A percentile compares a stretch with the other conserved stretches of the same genome.
phyloP scores from a whole-genome alignment of 2,797 vertebrate species.

The Erethizon dorsatum region DNA sequence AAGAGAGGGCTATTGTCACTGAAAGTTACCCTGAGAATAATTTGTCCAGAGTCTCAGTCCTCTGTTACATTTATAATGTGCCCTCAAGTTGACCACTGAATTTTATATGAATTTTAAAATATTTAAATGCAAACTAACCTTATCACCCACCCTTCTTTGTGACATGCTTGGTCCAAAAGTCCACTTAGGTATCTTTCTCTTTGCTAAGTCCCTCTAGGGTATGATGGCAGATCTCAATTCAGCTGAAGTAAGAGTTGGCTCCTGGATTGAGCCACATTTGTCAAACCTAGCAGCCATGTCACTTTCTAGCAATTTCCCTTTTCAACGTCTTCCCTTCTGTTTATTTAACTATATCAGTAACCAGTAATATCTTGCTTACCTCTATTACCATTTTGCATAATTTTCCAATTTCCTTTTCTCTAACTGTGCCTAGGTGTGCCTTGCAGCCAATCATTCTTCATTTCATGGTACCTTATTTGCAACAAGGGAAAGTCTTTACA shows the following conservation, averaged over 20 bases:
- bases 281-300: background rate
- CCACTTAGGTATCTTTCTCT: background rate
- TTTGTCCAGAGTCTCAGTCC: background rate
- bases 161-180: background rate
- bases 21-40: background rate
- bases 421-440: conserved; percentile 30
- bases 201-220: background rate
- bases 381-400: conserved; percentile 45
- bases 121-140: background rate
- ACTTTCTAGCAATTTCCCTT: conserved; percentile 4
- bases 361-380: conserved; percentile 33
- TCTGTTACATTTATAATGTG: background rate
- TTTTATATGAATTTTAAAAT: background rate
- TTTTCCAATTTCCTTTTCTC: conserved; percentile 52
- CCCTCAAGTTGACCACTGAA: background rate
- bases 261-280: background rate
- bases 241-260: background rate
- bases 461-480: conserved; percentile 39
- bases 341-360: conserved; percentile 4
- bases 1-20: background rate
- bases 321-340: background rate
- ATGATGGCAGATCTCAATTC: background rate
- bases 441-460: conserved; percentile 14
- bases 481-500: conserved; percentile 15
- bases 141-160: background rate